These are phyloP conservation scores for Opisthocomus hoazin DNA, from an alignment of 2,113 vertebrate genomes.

Conservation along the genomic window DNA sequence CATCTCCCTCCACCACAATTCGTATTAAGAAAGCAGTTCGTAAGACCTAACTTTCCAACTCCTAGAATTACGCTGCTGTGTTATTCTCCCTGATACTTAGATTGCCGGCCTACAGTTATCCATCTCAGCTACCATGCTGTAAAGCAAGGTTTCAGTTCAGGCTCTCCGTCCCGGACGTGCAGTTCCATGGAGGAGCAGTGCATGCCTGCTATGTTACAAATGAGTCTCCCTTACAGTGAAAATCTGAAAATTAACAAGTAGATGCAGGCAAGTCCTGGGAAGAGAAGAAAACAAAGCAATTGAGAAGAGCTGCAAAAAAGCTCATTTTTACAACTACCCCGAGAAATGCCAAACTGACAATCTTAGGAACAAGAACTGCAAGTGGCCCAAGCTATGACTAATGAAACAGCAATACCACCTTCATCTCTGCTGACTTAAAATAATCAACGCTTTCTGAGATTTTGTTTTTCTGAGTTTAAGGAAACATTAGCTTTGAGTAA, in stretches of 20 bases:
- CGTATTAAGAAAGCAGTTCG: not conserved
- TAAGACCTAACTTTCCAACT: not conserved
- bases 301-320: not conserved
- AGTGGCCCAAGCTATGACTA: not conserved
- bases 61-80: not conserved
- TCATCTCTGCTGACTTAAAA: not conserved
- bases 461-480: not conserved
- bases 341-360: not conserved
- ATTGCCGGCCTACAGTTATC: fast-evolving
- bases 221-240: not conserved
- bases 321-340: not conserved
- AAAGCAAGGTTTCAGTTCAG: not conserved
- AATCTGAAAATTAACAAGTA: not conserved
- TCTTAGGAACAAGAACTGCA: not conserved
- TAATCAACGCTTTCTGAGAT: not conserved
- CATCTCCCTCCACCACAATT: not conserved
- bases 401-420: not conserved
- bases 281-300: conserved; percentile 1
- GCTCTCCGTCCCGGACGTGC: fast-evolving
- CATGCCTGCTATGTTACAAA: not conserved
- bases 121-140: not conserved
- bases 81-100: not conserved
- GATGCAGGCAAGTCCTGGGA: not conserved
- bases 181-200: not conserved
- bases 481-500: not conserved